phyloP scores from a whole-genome alignment of 1,140 invertebrate genomes.

The Cydia pomonella region DNA sequence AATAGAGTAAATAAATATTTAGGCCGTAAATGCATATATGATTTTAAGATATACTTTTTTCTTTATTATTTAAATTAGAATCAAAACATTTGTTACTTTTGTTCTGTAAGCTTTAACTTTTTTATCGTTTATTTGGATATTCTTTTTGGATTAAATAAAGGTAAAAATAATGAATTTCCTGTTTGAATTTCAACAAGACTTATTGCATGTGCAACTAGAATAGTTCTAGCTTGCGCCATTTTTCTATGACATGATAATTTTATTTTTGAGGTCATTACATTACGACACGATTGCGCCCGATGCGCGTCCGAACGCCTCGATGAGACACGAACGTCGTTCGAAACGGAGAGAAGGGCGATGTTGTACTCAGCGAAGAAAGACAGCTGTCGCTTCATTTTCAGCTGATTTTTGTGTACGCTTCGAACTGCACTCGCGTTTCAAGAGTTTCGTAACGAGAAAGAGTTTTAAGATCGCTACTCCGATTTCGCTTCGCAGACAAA shows the following conservation, averaged over 20 bases:
- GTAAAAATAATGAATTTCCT: neutral
- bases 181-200: neutral
- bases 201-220: conserved; percentile 15
- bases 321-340: conserved; percentile 64
- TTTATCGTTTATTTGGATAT: neutral
- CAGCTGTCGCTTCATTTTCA: conserved; percentile 80
- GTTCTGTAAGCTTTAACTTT: no score
- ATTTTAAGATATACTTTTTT: no score
- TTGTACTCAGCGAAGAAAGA: conserved; percentile 68
- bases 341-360: conserved; percentile 73
- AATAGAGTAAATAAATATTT: neutral
- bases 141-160: neutral
- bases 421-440: conserved; percentile 39
- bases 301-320: conserved; percentile 52
- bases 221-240: conserved; percentile 29
- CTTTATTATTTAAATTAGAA: no score
- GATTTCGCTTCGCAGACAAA: conserved; percentile 28
- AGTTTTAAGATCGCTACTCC: conserved; percentile 18
- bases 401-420: conserved; percentile 80
- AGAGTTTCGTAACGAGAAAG: conserved; percentile 38
- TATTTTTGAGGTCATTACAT: conserved; percentile 69
- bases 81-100: no score
- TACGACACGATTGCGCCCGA: conserved; percentile 62
- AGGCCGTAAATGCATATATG: no score
- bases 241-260: conserved; percentile 45